Evolutionary conservation across 2,797 vertebrate genomes (phyloP).

Genomic region (Melanotaenia trifasciata): DNA sequence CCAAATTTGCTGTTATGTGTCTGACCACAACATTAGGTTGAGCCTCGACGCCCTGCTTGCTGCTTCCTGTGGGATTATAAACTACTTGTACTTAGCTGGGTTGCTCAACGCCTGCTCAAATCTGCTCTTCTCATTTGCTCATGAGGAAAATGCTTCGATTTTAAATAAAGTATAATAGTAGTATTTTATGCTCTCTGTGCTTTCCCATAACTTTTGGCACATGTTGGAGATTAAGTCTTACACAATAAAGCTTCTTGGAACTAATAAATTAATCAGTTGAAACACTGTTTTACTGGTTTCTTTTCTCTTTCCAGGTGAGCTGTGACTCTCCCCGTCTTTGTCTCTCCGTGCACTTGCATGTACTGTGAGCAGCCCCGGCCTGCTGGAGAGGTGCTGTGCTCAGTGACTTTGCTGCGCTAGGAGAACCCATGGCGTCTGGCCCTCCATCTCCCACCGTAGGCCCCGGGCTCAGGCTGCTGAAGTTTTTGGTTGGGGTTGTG

Average conservation of each 20-base stretch:
- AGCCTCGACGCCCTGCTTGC: slow-evolving; percentile 23
- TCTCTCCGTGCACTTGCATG: slow-evolving; percentile 72
- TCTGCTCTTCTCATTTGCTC: slow-evolving; percentile 9
- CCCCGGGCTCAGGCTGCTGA: slow-evolving; percentile 82
- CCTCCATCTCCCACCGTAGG: slow-evolving; percentile 82
- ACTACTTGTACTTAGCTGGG: slow-evolving; percentile 31
- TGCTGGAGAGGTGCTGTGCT: slow-evolving; percentile 66
- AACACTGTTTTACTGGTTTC: not conserved
- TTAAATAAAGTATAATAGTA: not conserved
- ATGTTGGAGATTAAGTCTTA: not conserved
- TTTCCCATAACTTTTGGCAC: slow-evolving; percentile 6
- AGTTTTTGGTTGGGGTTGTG: slow-evolving; percentile 85
- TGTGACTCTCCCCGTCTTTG: slow-evolving; percentile 57
- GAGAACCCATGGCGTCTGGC: slow-evolving; percentile 75
- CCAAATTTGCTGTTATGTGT: slow-evolving; percentile 34
- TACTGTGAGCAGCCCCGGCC: slow-evolving; percentile 56
- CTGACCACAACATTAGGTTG: slow-evolving; percentile 43
- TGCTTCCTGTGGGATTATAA: slow-evolving; percentile 53
- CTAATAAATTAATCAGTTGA: not conserved
- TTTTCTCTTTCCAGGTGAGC: slow-evolving; percentile 70
- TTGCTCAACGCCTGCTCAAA: slow-evolving; percentile 13
- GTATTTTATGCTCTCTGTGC: slow-evolving; percentile 11
- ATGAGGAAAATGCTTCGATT: slow-evolving; percentile 11
- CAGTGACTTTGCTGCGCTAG: slow-evolving; percentile 69
- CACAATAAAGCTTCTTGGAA: not conserved